Base-by-base conservation (phyloP, 2,888 invertebrate species). In the Drosophila melanosoma region DNA sequence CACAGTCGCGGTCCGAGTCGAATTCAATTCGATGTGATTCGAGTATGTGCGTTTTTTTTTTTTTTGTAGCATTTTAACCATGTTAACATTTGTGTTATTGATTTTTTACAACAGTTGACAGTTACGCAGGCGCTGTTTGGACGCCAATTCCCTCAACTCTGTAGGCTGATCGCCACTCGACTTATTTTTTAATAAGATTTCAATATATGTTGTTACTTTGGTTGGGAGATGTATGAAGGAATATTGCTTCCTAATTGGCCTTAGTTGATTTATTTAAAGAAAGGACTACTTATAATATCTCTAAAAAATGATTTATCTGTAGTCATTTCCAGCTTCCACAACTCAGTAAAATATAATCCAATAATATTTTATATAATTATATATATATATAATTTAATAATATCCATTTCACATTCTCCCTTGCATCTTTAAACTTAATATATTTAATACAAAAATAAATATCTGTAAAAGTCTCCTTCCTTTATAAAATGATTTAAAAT, bases 1-100 rank as follows among this genome's bases (percentile, higher is more conserved):
- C 62, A 57, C 58, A 53, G 45, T 63, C 38, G 26, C 26, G 32
- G 38, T 51, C 29, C 54, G 32, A 51, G 29, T 77, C 65, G 12
- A 26, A 67, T 67, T 45, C 57, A 32, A 51, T 59, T 59, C 59
- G 15, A 42, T 12, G 15, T 38, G 17, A 56, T 54, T 53, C 57
- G 52, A 71, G 56, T 60, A 26, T 64, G 40, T 26, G 42, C 40
- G 36, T 38, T 17, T 36, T 53, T 17, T 52, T 33, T 33, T 67
- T 65, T 67, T 54, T 65, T 62, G 45, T 58, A 45, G 33, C 56
- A 54, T 69, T 74, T 69, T 73, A 69, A 62, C 63, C 87, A 83
- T 84, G 84, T 89, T 87, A 87, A 84, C 84, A 84, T 85, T 89
- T 85, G 84, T 85, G 84, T 89, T 89, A 85, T 87, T 85, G 84